phyloP scores from a whole-genome alignment of 2,113 vertebrate species.

The Microcebus tavaratra region DNA sequence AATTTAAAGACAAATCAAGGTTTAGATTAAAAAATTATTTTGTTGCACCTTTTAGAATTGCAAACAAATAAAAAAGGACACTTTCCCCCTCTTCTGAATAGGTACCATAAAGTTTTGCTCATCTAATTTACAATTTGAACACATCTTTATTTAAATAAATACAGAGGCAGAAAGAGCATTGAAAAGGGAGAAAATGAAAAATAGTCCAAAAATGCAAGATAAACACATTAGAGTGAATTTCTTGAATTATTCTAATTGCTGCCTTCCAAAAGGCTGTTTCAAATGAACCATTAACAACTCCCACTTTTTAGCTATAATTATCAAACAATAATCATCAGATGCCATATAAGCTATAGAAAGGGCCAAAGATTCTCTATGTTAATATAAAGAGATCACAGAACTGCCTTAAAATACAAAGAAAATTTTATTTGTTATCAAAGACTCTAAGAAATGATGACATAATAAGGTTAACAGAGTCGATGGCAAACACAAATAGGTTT shows the following conservation, averaged over 20 bases:
- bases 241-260: neutral
- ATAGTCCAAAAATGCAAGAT: neutral
- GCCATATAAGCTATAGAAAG: neutral
- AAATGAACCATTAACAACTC: neutral
- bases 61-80: neutral
- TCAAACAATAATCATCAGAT: neutral
- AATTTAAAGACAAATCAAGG: neutral
- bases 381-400: conserved; percentile 66
- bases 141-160: conserved; percentile 47
- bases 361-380: neutral
- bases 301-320: neutral
- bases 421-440: conserved; percentile 80
- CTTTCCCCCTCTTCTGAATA: neutral
- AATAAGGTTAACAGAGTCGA: conserved; percentile 41
- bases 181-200: neutral
- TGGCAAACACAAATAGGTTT: conserved; percentile 27
- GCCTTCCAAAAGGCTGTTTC: conserved; percentile 6
- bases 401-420: conserved; percentile 72
- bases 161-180: neutral
- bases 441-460: conserved; percentile 50
- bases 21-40: neutral
- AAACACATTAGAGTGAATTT: neutral
- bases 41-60: neutral
- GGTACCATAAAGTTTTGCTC: neutral
- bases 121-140: neutral